phyloP scores from a whole-genome alignment of 2,797 vertebrate genomes.

The Neosilurus mollespiculum region DNA sequence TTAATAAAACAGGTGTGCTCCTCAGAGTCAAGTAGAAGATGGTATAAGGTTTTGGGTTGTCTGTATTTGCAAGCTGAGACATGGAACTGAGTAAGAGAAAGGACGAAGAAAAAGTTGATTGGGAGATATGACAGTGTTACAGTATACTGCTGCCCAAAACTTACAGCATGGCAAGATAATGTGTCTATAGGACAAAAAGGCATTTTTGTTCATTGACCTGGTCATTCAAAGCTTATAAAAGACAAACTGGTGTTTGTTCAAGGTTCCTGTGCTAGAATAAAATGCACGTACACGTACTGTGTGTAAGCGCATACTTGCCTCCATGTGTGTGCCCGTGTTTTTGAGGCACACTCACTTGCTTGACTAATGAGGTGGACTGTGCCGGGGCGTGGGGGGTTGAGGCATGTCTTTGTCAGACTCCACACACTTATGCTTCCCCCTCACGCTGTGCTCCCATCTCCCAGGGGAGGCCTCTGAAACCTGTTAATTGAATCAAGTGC shows the following conservation, averaged over 20 bases:
- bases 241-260: not conserved
- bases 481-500: slow-evolving; percentile 92
- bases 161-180: not conserved
- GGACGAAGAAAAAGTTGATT: slow-evolving; percentile 15
- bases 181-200: not conserved
- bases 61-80: not conserved
- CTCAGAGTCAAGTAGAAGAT: not conserved
- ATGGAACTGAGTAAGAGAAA: slow-evolving; percentile 1
- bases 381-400: slow-evolving; percentile 63
- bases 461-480: slow-evolving; percentile 82
- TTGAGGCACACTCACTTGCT: slow-evolving; percentile 72
- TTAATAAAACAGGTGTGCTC: not conserved
- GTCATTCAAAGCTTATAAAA: not conserved
- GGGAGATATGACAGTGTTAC: slow-evolving; percentile 25
- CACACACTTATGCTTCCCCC: slow-evolving; percentile 68
- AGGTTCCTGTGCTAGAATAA: not conserved
- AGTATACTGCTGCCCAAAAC: not conserved
- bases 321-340: slow-evolving; percentile 50
- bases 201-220: not conserved
- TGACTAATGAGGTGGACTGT: slow-evolving; percentile 80
- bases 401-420: slow-evolving; percentile 85
- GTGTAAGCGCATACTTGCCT: slow-evolving; percentile 37
- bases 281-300: slow-evolving; percentile 25
- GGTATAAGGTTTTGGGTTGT: slow-evolving; percentile 23
- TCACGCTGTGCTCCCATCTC: slow-evolving; percentile 63